Conservation (phyloP, 2,888 invertebrate species). For the Thyatira batis region DNA sequence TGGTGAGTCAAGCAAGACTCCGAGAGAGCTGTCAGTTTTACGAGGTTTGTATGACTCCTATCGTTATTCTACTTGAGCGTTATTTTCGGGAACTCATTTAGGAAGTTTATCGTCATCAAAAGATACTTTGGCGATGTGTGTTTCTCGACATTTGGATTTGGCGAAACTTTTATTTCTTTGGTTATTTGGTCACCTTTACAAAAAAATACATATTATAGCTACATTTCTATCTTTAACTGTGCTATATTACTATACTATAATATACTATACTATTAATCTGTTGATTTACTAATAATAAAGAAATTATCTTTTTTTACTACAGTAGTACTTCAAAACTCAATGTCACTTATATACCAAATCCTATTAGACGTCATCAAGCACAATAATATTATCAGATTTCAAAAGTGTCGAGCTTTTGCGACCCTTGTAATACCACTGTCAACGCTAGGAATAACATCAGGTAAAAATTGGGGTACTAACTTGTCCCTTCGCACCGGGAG, state of each 20-base stretch:
- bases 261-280: no score
- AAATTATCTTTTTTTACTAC: no score
- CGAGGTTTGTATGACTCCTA: conserved; percentile 70
- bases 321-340: conserved; percentile 6
- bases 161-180: background rate
- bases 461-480: conserved; percentile 73
- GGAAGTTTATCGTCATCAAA: conserved; percentile 70
- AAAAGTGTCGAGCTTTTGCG: conserved; percentile 57
- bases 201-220: no score
- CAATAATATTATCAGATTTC: conserved; percentile 55
- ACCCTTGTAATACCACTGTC: conserved; percentile 71
- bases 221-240: no score
- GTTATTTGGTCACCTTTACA: background rate
- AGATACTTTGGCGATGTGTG: conserved; percentile 51
- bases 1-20: conserved; percentile 55
- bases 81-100: conserved; percentile 67
- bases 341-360: conserved; percentile 38
- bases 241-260: no score
- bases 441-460: conserved; percentile 73
- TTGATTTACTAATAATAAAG: no score
- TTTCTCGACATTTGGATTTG: conserved; percentile 6
- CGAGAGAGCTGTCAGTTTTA: conserved; percentile 54
- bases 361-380: conserved; percentile 42
- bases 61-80: conserved; percentile 52
- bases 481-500: conserved; percentile 57